Base-by-base conservation (phyloP, 2,113 vertebrate genomes). In the Neolamprologus devosi region DNA sequence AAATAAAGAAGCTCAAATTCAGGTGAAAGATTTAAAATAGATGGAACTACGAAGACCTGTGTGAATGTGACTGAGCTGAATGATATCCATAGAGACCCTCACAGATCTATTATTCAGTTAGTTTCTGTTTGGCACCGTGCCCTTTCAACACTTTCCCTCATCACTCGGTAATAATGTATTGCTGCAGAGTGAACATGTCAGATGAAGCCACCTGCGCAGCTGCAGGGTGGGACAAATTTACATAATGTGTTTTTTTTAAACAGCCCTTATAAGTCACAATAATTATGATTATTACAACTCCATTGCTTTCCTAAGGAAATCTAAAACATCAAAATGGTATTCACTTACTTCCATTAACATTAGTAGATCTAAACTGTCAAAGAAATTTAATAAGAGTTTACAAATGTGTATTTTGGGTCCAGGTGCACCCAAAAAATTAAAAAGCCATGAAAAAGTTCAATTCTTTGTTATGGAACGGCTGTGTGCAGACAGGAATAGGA, bases 201-300 rank as follows among this genome's bases (percentile, higher is more conserved):
- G 68, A 47, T 1, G 68, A 26, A 26, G 40, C 21, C 68, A 75
- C 70, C 70, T 75, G 23, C 3, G 45, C 70, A 19, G 9, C 23
- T 75, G 70, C 70, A 49, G 16, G 42, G 23, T 49, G 42, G 23
- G 6, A 47, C 23, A 49, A 11, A 12, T 75, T 49, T 49, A 28
- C 70, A 75, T 75, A 75, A 49, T 49, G 23, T 19, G 70, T 28
- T 49, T 75, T 75, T 73, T 75, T 5, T 75, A 30, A 75, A 49
- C 42, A 49, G 70, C 1, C 23, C 70, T 49, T 8, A 19, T 28
- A 49, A 30, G 14, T 49, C 70, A 49, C 0, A 49, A 2, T 75
- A 75, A 75, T 75, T 49, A 19, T 26, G 23, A 45, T 28, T 75
- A 47, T 75, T 73, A 17, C 6, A 49, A 30, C 70, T 26, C 70